Evolutionary conservation across 2,888 invertebrate species (phyloP).

Genomic region (Callyntrura guangdongensis): DNA sequence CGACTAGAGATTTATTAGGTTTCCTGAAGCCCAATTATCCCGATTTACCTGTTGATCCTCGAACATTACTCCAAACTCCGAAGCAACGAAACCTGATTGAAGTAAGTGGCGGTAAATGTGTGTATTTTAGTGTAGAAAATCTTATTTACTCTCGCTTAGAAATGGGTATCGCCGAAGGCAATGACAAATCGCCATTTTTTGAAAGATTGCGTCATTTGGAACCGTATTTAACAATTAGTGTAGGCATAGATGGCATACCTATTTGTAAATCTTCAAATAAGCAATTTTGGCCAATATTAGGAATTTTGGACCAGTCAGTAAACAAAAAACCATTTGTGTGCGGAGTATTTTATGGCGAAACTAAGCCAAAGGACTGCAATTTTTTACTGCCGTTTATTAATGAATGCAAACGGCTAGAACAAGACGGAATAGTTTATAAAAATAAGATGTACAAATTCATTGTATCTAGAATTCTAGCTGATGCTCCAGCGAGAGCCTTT

Average conservation of each 20-base stretch:
- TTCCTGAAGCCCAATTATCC: neutral
- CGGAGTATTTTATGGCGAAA: slow-evolving; percentile 42
- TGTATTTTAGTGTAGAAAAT: slow-evolving; percentile 19
- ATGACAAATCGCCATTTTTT: slow-evolving; percentile 6
- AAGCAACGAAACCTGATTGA: neutral
- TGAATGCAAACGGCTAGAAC: neutral
- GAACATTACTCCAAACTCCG: slow-evolving; percentile 54
- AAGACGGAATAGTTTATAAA: neutral
- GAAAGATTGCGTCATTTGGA: neutral
- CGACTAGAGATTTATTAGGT: neutral
- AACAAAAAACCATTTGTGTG: slow-evolving; percentile 18
- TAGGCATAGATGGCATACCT: slow-evolving; percentile 68
- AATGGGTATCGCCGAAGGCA: neutral
- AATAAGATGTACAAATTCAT: neutral
- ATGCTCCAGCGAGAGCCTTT: slow-evolving; percentile 62
- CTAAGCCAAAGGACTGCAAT: slow-evolving; percentile 25
- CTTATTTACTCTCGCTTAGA: neutral
- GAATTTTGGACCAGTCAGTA: slow-evolving; percentile 39
- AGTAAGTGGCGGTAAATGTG: slow-evolving; percentile 32
- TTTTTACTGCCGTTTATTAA: slow-evolving; percentile 29
- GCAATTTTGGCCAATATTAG: slow-evolving; percentile 68
- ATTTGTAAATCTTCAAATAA: slow-evolving; percentile 41
- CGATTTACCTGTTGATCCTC: slow-evolving; percentile 53
- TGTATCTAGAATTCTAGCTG: slow-evolving; percentile 49
- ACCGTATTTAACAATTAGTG: neutral